A percentile compares a stretch with the other conserved stretches of the same genome.
Conservation (phyloP, 2,888 invertebrate genomes). For the Chaetogeoica ovagalla region DNA sequence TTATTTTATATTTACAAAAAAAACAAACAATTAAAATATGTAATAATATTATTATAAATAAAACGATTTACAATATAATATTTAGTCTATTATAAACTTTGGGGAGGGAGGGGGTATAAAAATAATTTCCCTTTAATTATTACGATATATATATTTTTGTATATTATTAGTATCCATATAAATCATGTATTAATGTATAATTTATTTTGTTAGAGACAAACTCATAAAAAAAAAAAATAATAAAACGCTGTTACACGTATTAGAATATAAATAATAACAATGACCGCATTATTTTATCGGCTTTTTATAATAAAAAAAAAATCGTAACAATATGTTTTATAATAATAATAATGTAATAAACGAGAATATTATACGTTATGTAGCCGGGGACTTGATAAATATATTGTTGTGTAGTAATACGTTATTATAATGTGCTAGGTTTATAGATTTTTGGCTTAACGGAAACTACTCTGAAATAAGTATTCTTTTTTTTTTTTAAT, state of each 20-base stretch:
- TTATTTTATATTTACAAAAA: slow-evolving; percentile 41
- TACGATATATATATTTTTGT: slow-evolving; percentile 9
- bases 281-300: slow-evolving; percentile 11
- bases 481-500: neutral
- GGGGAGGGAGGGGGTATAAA: neutral
- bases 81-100: slow-evolving; percentile 36
- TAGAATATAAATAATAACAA: slow-evolving; percentile 31
- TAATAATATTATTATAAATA: slow-evolving; percentile 16
- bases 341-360: slow-evolving; percentile 11
- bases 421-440: neutral
- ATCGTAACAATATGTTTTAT: neutral
- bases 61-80: slow-evolving; percentile 35
- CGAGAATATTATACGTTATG: neutral
- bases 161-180: slow-evolving; percentile 24
- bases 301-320: neutral
- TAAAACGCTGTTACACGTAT: neutral
- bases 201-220: slow-evolving; percentile 29
- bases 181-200: slow-evolving; percentile 15
- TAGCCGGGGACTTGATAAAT: neutral
- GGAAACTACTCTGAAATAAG: slow-evolving; percentile 19
- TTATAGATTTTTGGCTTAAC: slow-evolving; percentile 32
- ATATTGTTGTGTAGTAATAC: too few species aligned
- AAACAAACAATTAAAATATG: slow-evolving; percentile 37
- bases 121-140: slow-evolving; percentile 14
- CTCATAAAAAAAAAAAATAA: slow-evolving; percentile 11